These are phyloP conservation scores for Odontocolon sp. DNA, from an alignment of 2,888 invertebrate species.

Conservation along the genomic window DNA sequence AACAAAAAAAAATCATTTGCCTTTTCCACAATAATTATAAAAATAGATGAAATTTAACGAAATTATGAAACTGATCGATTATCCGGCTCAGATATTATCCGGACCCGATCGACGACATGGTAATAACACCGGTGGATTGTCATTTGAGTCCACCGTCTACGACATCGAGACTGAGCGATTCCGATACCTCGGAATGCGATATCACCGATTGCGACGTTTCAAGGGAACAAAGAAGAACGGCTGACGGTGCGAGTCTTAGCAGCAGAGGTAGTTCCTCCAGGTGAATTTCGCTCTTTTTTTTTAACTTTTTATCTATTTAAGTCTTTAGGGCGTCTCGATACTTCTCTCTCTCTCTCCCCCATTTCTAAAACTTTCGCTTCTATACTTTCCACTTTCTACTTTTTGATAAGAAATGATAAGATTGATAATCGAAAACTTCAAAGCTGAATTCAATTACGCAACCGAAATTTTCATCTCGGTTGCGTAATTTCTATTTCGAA, in stretches of 20 bases:
- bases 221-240: slow-evolving; percentile 84
- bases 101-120: slow-evolving; percentile 85
- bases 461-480: too few relatives aligned
- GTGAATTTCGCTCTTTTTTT: slow-evolving; percentile 72
- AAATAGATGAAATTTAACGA: not conserved
- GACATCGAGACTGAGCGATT: slow-evolving; percentile 92
- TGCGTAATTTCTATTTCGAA: too few relatives aligned
- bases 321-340: too few relatives aligned
- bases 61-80: slow-evolving; percentile 16
- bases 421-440: too few relatives aligned
- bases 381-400: too few relatives aligned
- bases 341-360: too few relatives aligned
- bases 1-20: too few relatives aligned
- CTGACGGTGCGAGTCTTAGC: slow-evolving; percentile 93
- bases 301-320: not conserved
- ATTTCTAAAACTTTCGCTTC: too few relatives aligned
- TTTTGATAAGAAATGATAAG: too few relatives aligned
- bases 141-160: slow-evolving; percentile 96
- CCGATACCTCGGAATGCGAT: slow-evolving; percentile 91
- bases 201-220: slow-evolving; percentile 80
- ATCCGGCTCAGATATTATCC: slow-evolving; percentile 72
- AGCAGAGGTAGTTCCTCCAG: slow-evolving; percentile 95
- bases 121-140: slow-evolving; percentile 88
- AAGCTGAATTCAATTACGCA: too few relatives aligned
- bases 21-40: too few relatives aligned